Percentiles rank a stretch among this genome's conserved stretches.
These are phyloP conservation scores for Lanius collurio DNA, from an alignment of 2,113 vertebrate genomes.

Conservation along the genomic window DNA sequence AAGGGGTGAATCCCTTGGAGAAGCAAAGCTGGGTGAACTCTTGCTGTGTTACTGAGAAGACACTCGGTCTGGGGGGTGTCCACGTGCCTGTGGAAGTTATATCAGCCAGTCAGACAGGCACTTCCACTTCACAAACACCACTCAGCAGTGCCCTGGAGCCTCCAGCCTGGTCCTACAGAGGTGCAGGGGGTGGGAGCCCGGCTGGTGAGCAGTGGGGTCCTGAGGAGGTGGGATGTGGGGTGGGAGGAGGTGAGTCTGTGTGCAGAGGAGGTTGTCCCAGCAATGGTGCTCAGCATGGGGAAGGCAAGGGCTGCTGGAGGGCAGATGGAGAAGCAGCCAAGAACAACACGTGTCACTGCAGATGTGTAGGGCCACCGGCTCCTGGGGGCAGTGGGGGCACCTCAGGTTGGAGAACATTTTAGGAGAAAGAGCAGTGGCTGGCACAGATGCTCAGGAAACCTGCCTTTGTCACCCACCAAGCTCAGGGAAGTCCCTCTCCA, in stretches of 20 bases:
- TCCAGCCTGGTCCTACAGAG: neutral
- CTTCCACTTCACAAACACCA: neutral
- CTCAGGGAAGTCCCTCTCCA: neutral
- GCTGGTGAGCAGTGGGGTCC: fast-evolving
- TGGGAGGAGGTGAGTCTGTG: neutral
- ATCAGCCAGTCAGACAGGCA: neutral
- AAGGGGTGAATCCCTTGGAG: neutral
- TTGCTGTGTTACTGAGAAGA: neutral
- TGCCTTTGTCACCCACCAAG: neutral
- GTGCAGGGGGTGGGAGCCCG: fast-evolving
- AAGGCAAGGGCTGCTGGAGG: neutral
- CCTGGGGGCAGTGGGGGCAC: neutral
- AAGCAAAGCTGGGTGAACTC: neutral
- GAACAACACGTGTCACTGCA: neutral
- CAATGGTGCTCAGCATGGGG: fast-evolving
- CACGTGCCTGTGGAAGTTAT: fast-evolving
- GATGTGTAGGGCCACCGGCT: fast-evolving
- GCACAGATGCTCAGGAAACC: neutral
- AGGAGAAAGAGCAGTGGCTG: neutral
- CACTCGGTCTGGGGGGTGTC: no score
- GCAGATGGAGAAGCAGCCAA: neutral
- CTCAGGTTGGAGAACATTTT: neutral
- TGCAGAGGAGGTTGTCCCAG: neutral
- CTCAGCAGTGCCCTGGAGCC: neutral
- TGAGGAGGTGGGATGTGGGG: neutral